Percentiles rank a stretch among this genome's conserved stretches.
Conservation (phyloP, 2,113 vertebrate species). For the Ramphastos sulfuratus region DNA sequence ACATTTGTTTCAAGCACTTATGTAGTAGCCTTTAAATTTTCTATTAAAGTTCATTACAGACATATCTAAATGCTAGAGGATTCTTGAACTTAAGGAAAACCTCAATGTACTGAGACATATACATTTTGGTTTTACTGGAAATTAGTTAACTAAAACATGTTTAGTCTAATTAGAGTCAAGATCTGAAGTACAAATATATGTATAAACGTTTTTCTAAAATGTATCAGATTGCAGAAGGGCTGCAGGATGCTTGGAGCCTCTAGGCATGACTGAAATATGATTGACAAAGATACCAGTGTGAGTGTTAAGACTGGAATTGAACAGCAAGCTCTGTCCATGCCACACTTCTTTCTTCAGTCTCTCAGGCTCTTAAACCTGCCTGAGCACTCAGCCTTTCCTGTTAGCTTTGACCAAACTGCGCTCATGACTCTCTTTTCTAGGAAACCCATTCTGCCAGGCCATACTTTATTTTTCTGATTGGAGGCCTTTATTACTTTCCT, state of each 20-base stretch:
- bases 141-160: constrained; percentile 40
- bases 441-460: not conserved
- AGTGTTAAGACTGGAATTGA: constrained; percentile 10
- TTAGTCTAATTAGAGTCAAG: constrained; percentile 28
- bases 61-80: constrained; percentile 35
- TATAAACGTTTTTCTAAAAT: constrained; percentile 4
- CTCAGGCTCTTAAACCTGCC: not conserved
- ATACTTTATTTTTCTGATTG: not conserved
- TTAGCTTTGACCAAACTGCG: not conserved
- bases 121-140: constrained; percentile 52
- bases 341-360: not conserved
- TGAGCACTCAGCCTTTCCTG: not conserved
- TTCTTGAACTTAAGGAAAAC: constrained; percentile 38
- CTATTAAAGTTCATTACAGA: constrained; percentile 39
- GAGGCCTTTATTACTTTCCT: not conserved
- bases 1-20: constrained; percentile 64
- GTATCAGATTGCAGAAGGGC: not conserved
- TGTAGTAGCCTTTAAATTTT: constrained; percentile 60
- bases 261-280: not conserved
- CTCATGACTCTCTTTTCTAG: not conserved
- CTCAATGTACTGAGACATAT: not conserved
- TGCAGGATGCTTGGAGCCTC: not conserved
- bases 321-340: not conserved
- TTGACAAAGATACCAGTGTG: not conserved
- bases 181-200: not conserved